Conservation (phyloP, 53 echinoderm and acorn worm species). For the Apostichopus leukothele region DNA sequence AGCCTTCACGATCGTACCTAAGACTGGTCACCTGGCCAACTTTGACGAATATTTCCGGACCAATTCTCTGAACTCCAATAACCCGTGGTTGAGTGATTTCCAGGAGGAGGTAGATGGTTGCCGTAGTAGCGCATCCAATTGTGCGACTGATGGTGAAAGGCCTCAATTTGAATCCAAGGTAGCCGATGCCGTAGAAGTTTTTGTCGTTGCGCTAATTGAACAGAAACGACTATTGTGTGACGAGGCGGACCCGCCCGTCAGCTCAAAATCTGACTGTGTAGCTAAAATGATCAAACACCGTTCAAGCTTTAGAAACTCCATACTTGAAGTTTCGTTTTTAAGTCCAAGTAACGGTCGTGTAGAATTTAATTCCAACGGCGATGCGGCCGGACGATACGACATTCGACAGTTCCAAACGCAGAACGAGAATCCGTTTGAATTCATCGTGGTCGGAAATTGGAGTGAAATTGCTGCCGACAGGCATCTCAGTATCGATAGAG, state of each 20-base stretch:
- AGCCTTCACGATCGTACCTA: slow-evolving; percentile 72
- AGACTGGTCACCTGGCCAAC: slow-evolving; percentile 45
- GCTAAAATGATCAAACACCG: background rate
- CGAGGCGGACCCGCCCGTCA: background rate
- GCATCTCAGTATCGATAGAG: background rate
- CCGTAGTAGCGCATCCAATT: background rate
- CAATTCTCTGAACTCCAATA: slow-evolving; percentile 43
- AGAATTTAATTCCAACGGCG: slow-evolving; percentile 63
- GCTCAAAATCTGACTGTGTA: background rate
- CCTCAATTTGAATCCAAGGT: slow-evolving; percentile 44
- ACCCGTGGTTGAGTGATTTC: slow-evolving; percentile 83
- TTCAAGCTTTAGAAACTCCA: slow-evolving; percentile 30
- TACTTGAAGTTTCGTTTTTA: slow-evolving; percentile 55
- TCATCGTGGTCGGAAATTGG: slow-evolving; percentile 57
- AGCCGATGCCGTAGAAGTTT: slow-evolving; percentile 79
- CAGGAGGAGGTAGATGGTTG: slow-evolving; percentile 49
- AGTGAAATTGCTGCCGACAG: background rate
- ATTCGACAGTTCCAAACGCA: slow-evolving; percentile 69
- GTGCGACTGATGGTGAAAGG: background rate
- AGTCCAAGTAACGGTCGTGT: slow-evolving; percentile 78
- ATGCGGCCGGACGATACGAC: slow-evolving; percentile 73
- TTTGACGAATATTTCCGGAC: slow-evolving; percentile 75
- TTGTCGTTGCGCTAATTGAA: slow-evolving; percentile 64
- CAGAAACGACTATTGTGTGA: slow-evolving; percentile 58
- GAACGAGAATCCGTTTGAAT: slow-evolving; percentile 12